A percentile compares a stretch with the other conserved stretches of the same genome.
These are phyloP conservation scores for Onychomys torridus DNA, from an alignment of 2,797 vertebrate genomes.

Conservation along the genomic window DNA sequence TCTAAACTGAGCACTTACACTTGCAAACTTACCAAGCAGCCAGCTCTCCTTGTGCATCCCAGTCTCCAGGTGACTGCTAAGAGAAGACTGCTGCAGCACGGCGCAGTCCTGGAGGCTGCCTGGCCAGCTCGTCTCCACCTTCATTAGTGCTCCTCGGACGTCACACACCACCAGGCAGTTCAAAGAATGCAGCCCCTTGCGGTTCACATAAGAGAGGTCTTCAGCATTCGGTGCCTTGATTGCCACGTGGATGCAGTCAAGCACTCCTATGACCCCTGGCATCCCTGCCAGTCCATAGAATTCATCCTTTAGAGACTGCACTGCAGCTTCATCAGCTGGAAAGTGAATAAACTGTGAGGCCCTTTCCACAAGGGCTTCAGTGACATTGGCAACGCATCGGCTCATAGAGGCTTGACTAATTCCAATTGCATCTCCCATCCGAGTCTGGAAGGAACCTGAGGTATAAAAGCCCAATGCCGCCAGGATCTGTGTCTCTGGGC, in stretches of 20 bases:
- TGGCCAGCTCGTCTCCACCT: conserved; percentile 95
- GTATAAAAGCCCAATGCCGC: conserved; percentile 98
- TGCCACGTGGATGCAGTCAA: conserved; percentile 94
- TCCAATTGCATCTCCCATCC: conserved; percentile 97
- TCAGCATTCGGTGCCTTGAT: conserved; percentile 98
- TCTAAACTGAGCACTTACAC: background rate
- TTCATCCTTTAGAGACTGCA: conserved; percentile 92
- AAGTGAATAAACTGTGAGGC: conserved; percentile 94
- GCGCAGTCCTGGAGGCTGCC: conserved; percentile 92
- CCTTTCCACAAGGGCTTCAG: conserved; percentile 95
- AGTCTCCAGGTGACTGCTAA: conserved; percentile 90
- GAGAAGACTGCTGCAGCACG: conserved; percentile 92
- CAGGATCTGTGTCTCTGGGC: conserved; percentile 97
- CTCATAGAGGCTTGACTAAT: conserved; percentile 99
- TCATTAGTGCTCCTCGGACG: conserved; percentile 92
- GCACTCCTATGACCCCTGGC: conserved; percentile 94
- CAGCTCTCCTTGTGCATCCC: conserved; percentile 91
- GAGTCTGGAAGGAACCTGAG: conserved; percentile 97
- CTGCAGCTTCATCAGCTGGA: conserved; percentile 89
- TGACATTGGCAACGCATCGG: conserved; percentile 97
- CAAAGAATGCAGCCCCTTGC: conserved; percentile 96
- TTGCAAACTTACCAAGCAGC: conserved; percentile 92
- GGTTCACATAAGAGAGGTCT: conserved; percentile 95
- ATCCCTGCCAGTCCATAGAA: conserved; percentile 95
- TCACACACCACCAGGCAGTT: conserved; percentile 96